Conservation (phyloP, 1,140 invertebrate genomes). For the Platyura marginata region DNA sequence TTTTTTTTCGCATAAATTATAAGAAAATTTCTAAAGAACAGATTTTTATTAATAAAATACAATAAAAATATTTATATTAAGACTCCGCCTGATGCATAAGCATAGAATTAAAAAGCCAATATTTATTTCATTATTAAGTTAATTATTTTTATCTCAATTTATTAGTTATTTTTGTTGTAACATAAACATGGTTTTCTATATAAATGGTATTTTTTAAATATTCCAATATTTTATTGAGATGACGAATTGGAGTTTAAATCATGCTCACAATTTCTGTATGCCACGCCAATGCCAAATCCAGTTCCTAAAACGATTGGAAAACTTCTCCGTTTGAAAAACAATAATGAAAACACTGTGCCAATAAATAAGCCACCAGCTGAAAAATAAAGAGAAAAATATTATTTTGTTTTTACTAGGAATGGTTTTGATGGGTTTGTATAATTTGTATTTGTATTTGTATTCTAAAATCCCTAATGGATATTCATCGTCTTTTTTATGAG, state of each 20-base stretch:
- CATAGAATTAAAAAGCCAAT: too few species aligned
- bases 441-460: neutral
- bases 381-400: conserved; percentile 9
- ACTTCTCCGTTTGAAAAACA: conserved; percentile 42
- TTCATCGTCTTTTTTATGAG: neutral
- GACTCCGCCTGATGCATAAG: too few species aligned
- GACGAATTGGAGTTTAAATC: conserved; percentile 32
- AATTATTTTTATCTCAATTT: too few species aligned
- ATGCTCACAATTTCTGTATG: conserved; percentile 57
- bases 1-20: too few species aligned
- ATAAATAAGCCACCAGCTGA: conserved; percentile 46
- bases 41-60: too few species aligned
- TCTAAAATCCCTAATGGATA: neutral
- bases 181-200: too few species aligned
- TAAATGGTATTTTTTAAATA: too few species aligned
- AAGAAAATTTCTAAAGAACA: too few species aligned
- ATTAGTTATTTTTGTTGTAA: too few species aligned
- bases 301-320: conserved; percentile 53
- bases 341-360: conserved; percentile 43
- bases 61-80: too few species aligned
- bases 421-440: neutral
- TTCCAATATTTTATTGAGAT: too few species aligned
- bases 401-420: neutral
- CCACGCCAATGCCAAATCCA: conserved; percentile 55
- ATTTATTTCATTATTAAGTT: too few species aligned